Evolutionary conservation across 1,140 invertebrate species (phyloP).

Genomic region (Trichogramma pretiosum): DNA sequence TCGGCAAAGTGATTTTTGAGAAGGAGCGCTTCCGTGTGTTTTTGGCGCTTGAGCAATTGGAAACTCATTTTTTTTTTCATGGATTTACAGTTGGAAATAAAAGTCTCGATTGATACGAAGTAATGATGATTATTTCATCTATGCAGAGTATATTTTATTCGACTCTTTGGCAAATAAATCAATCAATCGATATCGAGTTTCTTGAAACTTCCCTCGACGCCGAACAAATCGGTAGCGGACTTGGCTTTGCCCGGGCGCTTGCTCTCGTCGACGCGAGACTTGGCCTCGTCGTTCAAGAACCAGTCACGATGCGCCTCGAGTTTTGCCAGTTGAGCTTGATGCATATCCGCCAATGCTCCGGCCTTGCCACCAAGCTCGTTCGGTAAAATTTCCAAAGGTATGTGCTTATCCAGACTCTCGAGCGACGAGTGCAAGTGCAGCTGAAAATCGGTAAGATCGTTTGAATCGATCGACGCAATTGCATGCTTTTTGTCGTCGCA

Average conservation of each 20-base stretch:
- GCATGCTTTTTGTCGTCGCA: no score
- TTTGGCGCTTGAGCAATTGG: no score
- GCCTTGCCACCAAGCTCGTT: slow-evolving; percentile 50
- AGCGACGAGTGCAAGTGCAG: slow-evolving; percentile 40
- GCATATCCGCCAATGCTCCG: slow-evolving; percentile 38
- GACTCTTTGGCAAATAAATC: no score
- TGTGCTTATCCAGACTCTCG: slow-evolving; percentile 35
- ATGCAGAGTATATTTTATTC: no score
- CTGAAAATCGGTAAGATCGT: slow-evolving; percentile 29
- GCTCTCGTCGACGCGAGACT: slow-evolving; percentile 51
- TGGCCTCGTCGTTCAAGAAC: slow-evolving; percentile 50
- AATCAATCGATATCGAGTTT: slow-evolving; percentile 63
- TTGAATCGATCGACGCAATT: neutral
- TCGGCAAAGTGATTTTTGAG: no score
- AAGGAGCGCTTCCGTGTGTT: no score
- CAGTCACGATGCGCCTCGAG: slow-evolving; percentile 47
- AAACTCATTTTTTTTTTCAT: no score
- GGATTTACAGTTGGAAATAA: no score
- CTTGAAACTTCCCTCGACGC: slow-evolving; percentile 61
- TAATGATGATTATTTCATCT: no score
- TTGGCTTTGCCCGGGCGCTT: slow-evolving; percentile 56
- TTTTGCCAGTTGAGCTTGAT: slow-evolving; percentile 38
- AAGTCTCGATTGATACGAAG: no score
- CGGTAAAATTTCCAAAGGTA: slow-evolving; percentile 46
- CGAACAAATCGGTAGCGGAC: slow-evolving; percentile 53